Evolutionary conservation across 2,797 vertebrate species (phyloP), one percentile per base, ranked within the genome.

Genomic region (Octomys mimax): DNA sequence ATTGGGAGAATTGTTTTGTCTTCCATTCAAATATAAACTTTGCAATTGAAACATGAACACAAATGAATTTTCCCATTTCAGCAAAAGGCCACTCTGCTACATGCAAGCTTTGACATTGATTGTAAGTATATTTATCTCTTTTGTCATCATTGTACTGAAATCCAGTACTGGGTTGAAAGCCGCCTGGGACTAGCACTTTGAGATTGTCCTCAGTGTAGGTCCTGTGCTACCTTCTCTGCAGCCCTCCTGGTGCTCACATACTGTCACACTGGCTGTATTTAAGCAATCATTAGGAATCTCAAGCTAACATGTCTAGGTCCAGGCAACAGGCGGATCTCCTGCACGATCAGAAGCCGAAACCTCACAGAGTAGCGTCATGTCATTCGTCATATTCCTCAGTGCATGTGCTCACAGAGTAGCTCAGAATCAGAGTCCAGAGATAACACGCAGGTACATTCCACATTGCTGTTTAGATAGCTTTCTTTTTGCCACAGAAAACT

Each of bases 401-500:
- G n/a, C 75, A 64, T 36, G 0, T 0, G 0, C 2, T 54, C 14
- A 28, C n/a, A 36, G 70, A 57, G 61, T 92, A 78, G 66, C 79
- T 93, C 62, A 5, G 70, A 93, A 70, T 95, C 62, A 4, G 59
- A 94, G 75, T 71, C 24, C 73, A 31, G 22, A 81, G 19, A 81
- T 31, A 81, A 87, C 83, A 10, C 80, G 46, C 73, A 77, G 54
- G 70, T 22, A 81, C 68, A 86, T 24, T 64, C 11, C 14, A 2
- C 64, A n/a, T 0, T 84, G 13, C 39, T 86, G 24, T 57, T 95
- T 42, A 81, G 39, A 86, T n/a, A 42, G 66, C 39, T 91, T 84
- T 52, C 59, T 66, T 87, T 87, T 66, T 54, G 28, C 28, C 52
- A 31, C 26, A 68, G 62, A 95, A 94, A 96, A 79, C 26, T 77